A percentile compares a stretch with the other conserved stretches of the same genome.
Conservation (phyloP, 2,113 vertebrate species). For the Spermophilus dauricus region DNA sequence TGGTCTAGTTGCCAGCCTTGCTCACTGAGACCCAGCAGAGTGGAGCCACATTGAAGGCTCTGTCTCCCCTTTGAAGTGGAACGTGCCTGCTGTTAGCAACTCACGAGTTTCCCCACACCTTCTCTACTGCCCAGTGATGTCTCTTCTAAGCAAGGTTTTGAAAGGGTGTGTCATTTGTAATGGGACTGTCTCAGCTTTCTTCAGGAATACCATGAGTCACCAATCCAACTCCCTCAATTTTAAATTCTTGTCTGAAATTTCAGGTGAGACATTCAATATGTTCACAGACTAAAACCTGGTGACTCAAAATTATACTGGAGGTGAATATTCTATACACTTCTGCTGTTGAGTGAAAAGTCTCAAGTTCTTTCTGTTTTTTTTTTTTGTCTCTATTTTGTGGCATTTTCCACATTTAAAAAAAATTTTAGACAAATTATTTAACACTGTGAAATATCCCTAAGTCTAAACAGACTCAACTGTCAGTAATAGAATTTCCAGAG, state of each 20-base stretch:
- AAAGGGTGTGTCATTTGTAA: background rate
- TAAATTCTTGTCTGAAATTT: conserved; percentile 39
- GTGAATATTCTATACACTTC: background rate
- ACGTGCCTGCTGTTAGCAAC: conserved; percentile 47
- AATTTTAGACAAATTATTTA: conserved; percentile 16
- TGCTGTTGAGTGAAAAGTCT: background rate
- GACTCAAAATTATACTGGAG: background rate
- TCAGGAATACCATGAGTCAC: background rate
- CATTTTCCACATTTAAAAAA: background rate
- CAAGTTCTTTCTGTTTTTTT: background rate
- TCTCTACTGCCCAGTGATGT: conserved; percentile 24
- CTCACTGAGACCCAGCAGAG: background rate
- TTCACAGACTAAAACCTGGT: background rate
- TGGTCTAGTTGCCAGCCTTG: conserved; percentile 29
- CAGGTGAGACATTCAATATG: background rate
- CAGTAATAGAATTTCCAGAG: background rate
- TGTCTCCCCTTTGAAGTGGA: conserved; percentile 46
- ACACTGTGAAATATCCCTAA: background rate
- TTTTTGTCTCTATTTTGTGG: background rate
- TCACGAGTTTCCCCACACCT: background rate
- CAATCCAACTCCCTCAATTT: background rate
- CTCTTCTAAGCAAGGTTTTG: conserved; percentile 42
- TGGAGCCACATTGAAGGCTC: conserved; percentile 37
- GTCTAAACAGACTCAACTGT: background rate
- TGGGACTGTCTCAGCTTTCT: background rate